Base-by-base conservation (phyloP, 92 coral and sea anemone genomes). In the Phymanthus crucifer region DNA sequence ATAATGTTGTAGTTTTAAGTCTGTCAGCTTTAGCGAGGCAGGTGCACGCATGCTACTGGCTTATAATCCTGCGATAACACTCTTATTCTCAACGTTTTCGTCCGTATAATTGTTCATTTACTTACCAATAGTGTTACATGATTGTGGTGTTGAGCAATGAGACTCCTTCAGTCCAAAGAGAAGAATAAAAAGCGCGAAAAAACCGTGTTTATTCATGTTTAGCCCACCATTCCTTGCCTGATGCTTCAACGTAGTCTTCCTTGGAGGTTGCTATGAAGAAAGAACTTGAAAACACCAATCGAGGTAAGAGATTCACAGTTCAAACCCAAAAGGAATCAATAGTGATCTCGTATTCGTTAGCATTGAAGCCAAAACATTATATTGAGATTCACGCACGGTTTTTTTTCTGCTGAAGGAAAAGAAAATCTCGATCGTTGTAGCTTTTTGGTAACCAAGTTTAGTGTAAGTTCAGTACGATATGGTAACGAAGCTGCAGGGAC, bases 31-130 rank as follows among this genome's bases (percentile, higher is more conserved):
- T 7, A 7, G 2, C 29, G 17, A 17, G 14, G 68, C 68, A 61
- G 68, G 68, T 61, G 68, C 34, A 24, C 34, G 1, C 33, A 8
- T 61, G 68, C 34, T 26, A 29, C 33, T 61, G 34, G 36, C 14
- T 3, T 29, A 29, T 61, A 27, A 61, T 61, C 68, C 27, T n/a
- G n/a, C 68, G 33, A 61, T 61, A 61, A 61, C 68, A 27, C 68
- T 61, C 68, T 61, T 61, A 61, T 29, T 24, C 29, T 61, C 33
- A 61, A 61, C 34, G 33, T 27, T 61, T 61, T 61, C 33, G 32
- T 27, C 32, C 68, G 56, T 24, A 64, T 77, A 54, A 64, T 77
- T 77, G 81, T 48, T 77, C 81, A 77, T 61, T 77, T 77, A 77
- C 81, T 77, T 35, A 77, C 81, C 81, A 64, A 77, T 50, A 19